Evolutionary conservation across 2,888 invertebrate genomes (phyloP).

Genomic region (Polyploca ridens): DNA sequence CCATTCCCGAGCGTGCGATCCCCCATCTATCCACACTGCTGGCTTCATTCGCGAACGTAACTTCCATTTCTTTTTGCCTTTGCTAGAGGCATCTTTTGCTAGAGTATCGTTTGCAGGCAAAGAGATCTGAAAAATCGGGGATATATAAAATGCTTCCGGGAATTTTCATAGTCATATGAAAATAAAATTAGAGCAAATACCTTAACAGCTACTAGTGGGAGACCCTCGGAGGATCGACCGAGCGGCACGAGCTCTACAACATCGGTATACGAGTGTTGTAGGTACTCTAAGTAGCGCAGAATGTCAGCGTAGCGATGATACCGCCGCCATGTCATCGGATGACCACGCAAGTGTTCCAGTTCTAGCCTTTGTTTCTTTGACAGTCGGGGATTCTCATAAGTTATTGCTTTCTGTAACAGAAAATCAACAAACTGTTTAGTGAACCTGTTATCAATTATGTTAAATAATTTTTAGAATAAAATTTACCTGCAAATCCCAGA

Average conservation of each 20-base stretch:
- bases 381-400: constrained; percentile 87
- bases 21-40: constrained; percentile 92
- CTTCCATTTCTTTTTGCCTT: constrained; percentile 75
- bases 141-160: constrained; percentile 10
- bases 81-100: constrained; percentile 36
- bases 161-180: background rate
- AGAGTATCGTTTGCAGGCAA: constrained; percentile 61
- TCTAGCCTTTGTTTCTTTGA: constrained; percentile 86
- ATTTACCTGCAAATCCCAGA: constrained; percentile 88
- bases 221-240: constrained; percentile 89
- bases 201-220: constrained; percentile 89
- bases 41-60: constrained; percentile 84
- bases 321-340: constrained; percentile 88
- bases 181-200: constrained; percentile 57
- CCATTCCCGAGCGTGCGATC: constrained; percentile 91
- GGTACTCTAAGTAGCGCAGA: constrained; percentile 87
- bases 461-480: background rate
- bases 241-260: constrained; percentile 88
- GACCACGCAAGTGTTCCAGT: constrained; percentile 83
- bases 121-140: constrained; percentile 55
- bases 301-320: constrained; percentile 90
- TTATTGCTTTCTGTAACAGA: constrained; percentile 85
- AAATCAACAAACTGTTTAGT: background rate
- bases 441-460: background rate
- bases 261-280: constrained; percentile 87